phyloP scores from a whole-genome alignment of 1,140 invertebrate species.

The Bacillus rossius region DNA sequence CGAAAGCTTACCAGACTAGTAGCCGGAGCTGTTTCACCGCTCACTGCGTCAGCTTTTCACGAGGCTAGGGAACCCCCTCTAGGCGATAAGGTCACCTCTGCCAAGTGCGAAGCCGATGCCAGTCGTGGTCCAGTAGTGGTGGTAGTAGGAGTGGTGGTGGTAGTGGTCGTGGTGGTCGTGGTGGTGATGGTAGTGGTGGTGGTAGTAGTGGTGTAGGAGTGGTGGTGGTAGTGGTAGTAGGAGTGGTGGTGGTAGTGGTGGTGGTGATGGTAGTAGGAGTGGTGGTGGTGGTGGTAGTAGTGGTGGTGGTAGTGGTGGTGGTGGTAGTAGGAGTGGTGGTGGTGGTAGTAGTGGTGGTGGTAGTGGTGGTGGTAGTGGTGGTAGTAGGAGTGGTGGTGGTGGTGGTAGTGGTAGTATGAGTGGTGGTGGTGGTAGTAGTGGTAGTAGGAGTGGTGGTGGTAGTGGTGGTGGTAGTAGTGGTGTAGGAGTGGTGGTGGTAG shows the following conservation, averaged over 20 bases:
- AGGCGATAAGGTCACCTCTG: no score
- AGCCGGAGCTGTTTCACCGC: no score
- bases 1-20: no score
- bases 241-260: background rate
- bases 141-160: background rate
- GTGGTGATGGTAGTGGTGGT: slow-evolving; percentile 1
- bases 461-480: no score
- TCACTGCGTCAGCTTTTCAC: no score
- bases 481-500: no score
- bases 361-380: background rate
- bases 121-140: no score
- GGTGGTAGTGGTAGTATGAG: background rate
- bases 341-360: background rate
- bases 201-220: background rate
- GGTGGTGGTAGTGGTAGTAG: background rate
- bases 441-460: background rate
- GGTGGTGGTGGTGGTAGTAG: background rate
- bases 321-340: background rate
- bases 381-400: background rate
- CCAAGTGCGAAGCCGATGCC: no score
- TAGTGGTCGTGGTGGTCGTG: background rate
- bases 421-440: background rate
- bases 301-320: background rate
- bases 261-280: background rate
- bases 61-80: no score